Evolutionary conservation across 2,888 invertebrate species (phyloP).

Genomic region (Stomorhina lunata): DNA sequence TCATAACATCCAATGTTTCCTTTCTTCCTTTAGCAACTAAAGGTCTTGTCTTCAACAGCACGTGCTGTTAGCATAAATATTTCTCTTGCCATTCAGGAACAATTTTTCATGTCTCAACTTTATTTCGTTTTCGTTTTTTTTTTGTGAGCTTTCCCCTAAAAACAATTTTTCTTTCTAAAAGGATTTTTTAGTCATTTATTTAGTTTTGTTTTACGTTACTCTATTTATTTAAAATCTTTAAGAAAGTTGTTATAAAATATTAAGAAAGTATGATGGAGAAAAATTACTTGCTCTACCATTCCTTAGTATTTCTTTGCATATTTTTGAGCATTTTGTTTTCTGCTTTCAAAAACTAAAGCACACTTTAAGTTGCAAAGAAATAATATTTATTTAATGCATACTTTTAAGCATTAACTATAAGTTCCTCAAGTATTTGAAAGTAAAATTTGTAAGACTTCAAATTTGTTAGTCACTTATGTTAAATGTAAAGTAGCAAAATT

Average conservation of each 20-base stretch:
- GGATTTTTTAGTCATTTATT: constrained; percentile 9
- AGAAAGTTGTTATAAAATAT: not conserved
- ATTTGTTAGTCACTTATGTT: too few species aligned
- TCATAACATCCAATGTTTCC: not conserved
- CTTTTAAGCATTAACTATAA: not conserved
- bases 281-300: not conserved
- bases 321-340: not conserved
- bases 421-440: not conserved
- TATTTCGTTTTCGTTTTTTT: not conserved
- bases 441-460: not conserved
- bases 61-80: constrained; percentile 50
- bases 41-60: not conserved
- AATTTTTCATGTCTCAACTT: not conserved
- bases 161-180: constrained; percentile 9
- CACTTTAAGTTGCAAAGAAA: not conserved
- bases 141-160: not conserved
- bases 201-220: not conserved
- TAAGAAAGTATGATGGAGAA: not conserved
- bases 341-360: not conserved
- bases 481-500: too few species aligned
- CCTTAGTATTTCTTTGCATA: constrained; percentile 4
- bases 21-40: not conserved
- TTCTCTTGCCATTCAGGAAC: not conserved
- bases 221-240: not conserved
- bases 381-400: constrained; percentile 23